Conservation (phyloP, 2,113 vertebrate species). For the Podarcis cretensis region DNA sequence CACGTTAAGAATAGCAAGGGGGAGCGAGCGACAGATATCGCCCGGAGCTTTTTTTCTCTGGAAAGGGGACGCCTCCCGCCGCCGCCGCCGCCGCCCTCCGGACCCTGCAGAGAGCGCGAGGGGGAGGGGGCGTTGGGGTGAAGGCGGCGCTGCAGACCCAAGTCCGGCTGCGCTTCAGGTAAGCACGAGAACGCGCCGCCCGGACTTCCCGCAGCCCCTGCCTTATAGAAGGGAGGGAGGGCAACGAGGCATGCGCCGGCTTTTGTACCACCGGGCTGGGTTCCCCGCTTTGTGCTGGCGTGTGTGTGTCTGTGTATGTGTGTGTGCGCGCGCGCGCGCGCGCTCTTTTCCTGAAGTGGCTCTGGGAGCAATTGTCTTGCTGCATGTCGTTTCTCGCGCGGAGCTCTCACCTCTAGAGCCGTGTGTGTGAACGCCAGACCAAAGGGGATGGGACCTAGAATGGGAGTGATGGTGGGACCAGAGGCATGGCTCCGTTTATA, state of each 20-base stretch:
- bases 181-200: constrained; percentile 26
- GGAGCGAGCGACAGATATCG: not conserved
- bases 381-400: not conserved
- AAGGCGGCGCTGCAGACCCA: constrained; percentile 46
- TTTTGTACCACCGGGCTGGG: not conserved
- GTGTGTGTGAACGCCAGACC: no score
- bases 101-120: not conserved
- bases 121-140: constrained; percentile 30
- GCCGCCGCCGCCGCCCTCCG: not conserved
- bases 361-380: not conserved
- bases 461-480: not conserved
- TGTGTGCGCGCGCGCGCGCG: not conserved
- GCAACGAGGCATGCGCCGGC: not conserved
- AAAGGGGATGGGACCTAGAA: not conserved
- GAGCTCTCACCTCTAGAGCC: not conserved
- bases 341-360: not conserved
- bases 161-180: constrained; percentile 44
- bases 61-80: not conserved
- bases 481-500: not conserved
- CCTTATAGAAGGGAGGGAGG: not conserved
- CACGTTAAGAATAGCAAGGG: not conserved
- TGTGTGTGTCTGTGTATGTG: not conserved
- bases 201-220: not conserved
- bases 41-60: not conserved
- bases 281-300: not conserved